These are phyloP conservation scores for Pogonocichla stellata DNA, from an alignment of 2,113 vertebrate species.

Conservation along the genomic window DNA sequence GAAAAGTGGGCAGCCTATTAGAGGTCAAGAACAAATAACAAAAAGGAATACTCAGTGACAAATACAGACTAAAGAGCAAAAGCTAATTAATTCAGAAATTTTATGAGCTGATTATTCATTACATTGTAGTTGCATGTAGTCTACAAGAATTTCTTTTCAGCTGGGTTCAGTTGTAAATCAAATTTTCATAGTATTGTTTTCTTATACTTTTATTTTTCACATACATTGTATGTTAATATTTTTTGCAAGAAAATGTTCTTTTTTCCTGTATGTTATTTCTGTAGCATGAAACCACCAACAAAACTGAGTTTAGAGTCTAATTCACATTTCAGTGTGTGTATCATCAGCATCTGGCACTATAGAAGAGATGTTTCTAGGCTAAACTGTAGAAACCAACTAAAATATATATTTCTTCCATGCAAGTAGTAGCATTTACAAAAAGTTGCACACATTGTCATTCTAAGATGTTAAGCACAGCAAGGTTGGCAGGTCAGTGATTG, in stretches of 20 bases:
- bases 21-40: neutral
- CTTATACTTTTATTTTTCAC: neutral
- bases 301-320: neutral
- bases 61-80: neutral
- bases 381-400: neutral
- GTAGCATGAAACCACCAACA: neutral
- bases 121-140: neutral
- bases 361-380: neutral
- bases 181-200: neutral
- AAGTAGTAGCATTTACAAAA: neutral
- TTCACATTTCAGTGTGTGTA: neutral
- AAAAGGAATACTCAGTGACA: neutral
- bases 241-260: neutral
- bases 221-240: neutral
- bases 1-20: neutral
- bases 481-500: neutral
- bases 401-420: neutral
- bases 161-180: neutral
- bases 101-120: neutral
- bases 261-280: neutral
- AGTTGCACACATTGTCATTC: neutral
- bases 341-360: neutral
- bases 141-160: neutral
- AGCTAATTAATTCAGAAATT: neutral
- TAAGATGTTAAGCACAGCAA: neutral